Evolutionary conservation across 2,113 vertebrate species (phyloP).

Genomic region (Phoenicopterus ruber): DNA sequence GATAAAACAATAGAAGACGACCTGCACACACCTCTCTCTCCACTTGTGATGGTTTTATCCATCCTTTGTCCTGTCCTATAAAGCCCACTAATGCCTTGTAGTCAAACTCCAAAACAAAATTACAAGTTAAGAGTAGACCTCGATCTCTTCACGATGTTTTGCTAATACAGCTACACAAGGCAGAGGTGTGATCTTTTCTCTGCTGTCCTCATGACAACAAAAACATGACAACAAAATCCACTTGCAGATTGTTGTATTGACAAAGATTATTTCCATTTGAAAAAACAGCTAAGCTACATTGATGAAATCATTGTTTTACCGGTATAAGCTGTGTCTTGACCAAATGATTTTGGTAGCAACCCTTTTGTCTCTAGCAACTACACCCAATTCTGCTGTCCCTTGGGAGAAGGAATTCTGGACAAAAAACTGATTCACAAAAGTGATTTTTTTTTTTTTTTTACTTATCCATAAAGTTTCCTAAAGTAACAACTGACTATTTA

Average conservation of each 20-base stretch:
- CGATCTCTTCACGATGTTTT: background rate
- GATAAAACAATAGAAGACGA: background rate
- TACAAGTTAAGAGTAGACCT: background rate
- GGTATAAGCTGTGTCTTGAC: background rate
- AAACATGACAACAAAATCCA: background rate
- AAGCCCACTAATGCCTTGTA: background rate
- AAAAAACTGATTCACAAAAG: background rate
- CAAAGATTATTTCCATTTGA: background rate
- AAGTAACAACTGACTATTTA: background rate
- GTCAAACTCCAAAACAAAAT: background rate
- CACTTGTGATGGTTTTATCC: background rate
- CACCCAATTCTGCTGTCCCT: background rate
- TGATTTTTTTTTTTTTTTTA: background rate
- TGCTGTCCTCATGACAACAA: background rate
- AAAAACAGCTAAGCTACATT: background rate
- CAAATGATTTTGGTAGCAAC: background rate
- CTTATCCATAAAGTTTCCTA: background rate
- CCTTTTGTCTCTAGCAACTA: background rate
- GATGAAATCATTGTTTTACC: background rate
- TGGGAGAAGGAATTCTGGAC: background rate
- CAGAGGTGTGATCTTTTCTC: background rate
- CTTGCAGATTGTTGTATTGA: background rate
- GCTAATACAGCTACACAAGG: background rate
- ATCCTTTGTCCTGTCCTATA: background rate
- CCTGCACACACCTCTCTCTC: no score